phyloP scores from a whole-genome alignment of 2,113 vertebrate genomes.

The Seriola quinqueradiata region DNA sequence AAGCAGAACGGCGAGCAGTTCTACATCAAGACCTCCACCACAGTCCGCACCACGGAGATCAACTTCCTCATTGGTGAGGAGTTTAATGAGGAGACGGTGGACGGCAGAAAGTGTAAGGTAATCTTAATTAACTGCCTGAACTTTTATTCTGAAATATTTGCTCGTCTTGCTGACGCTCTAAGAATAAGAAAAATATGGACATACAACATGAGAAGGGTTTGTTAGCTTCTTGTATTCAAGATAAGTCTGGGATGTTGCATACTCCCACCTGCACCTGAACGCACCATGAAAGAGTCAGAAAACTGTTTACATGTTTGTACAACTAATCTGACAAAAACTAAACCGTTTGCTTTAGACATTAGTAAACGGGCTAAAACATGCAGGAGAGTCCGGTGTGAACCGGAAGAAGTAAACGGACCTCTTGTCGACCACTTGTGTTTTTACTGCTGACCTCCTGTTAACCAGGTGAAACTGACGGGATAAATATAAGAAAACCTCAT shows the following conservation, averaged over 20 bases:
- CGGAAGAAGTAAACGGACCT: neutral
- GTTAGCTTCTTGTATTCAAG: neutral
- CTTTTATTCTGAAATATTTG: neutral
- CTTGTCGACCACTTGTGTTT: neutral
- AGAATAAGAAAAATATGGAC: neutral
- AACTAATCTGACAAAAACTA: too few relatives aligned
- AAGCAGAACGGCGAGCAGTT: conserved; percentile 94
- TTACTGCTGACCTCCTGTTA: conserved; percentile 4
- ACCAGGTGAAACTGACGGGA: conserved; percentile 15
- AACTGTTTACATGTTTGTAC: too few relatives aligned
- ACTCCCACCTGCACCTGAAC: neutral
- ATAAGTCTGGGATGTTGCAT: neutral
- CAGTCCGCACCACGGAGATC: conserved; percentile 96
- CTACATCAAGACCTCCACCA: conserved; percentile 98
- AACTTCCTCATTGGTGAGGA: conserved; percentile 93
- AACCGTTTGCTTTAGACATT: neutral
- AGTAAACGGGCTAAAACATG: neutral
- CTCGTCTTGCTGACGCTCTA: neutral
- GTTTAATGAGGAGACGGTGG: conserved; percentile 97
- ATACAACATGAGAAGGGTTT: neutral
- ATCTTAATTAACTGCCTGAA: conserved; percentile 1
- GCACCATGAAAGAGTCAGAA: neutral
- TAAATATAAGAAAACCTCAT: conserved; percentile 21
- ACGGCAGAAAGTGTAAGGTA: conserved; percentile 97
- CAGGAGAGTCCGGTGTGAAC: neutral